A percentile compares a stretch with the other conserved stretches of the same genome.
Evolutionary conservation across 1,140 invertebrate species (phyloP).

Genomic region (Apis florea): DNA sequence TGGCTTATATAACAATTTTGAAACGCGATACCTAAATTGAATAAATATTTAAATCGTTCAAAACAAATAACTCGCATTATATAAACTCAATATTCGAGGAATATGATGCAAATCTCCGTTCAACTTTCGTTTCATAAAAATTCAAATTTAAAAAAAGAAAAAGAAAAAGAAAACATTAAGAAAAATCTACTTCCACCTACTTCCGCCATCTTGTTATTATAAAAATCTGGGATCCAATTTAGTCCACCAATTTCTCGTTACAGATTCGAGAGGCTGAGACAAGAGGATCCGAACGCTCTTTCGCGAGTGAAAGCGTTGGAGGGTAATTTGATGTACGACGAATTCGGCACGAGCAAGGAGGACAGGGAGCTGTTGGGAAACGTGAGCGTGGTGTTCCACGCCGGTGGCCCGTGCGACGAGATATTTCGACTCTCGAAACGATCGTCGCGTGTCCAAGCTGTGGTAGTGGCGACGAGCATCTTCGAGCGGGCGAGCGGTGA

Average conservation of each 20-base stretch:
- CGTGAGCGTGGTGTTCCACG: slow-evolving; percentile 67
- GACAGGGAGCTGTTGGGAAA: slow-evolving; percentile 53
- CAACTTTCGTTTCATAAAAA: no score
- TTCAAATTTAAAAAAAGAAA: no score
- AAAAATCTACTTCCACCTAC: no score
- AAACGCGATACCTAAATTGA: no score
- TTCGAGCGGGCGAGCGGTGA: slow-evolving; percentile 56
- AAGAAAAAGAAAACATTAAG: no score
- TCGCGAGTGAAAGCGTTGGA: slow-evolving; percentile 62
- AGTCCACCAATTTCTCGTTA: background rate
- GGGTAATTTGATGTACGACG: slow-evolving; percentile 69
- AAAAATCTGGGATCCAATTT: background rate
- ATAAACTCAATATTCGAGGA: no score
- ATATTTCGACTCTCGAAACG: slow-evolving; percentile 63
- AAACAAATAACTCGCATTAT: no score
- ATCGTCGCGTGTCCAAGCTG: slow-evolving; percentile 55
- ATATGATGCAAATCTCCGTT: no score
- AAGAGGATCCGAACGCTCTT: slow-evolving; percentile 63
- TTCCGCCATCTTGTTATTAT: no score
- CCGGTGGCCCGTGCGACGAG: slow-evolving; percentile 59
- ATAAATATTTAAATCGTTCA: no score
- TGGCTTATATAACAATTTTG: no score
- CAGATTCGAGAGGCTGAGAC: slow-evolving; percentile 70
- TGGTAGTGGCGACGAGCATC: slow-evolving; percentile 49
- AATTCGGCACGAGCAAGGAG: slow-evolving; percentile 50